phyloP scores from a whole-genome alignment of 2,888 invertebrate species.

The Nymphalis polychloros region DNA sequence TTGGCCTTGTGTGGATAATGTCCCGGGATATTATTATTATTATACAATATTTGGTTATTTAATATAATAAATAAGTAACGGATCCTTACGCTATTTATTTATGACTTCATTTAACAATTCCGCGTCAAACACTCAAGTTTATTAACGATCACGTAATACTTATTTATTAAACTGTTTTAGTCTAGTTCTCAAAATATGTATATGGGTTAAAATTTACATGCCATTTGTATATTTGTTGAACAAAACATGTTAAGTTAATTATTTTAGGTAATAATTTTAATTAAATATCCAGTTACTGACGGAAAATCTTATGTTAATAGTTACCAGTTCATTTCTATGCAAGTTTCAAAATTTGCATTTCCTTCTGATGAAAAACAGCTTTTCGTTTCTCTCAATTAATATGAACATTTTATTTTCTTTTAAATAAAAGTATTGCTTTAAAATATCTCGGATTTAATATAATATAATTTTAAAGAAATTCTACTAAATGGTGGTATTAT shows the following conservation, averaged over 20 bases:
- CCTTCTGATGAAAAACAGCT: background rate
- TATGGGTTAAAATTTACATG: background rate
- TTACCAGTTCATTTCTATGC: slow-evolving; percentile 7
- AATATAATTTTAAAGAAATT: too few relatives aligned
- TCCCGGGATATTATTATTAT: too few relatives aligned
- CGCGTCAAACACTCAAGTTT: too few relatives aligned
- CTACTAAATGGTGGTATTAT: too few relatives aligned
- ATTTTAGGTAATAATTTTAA: background rate
- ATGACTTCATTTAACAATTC: too few relatives aligned
- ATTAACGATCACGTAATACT: too few relatives aligned
- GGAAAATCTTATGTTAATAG: slow-evolving; percentile 4
- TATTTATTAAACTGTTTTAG: background rate
- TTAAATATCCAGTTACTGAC: background rate
- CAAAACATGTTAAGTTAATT: background rate
- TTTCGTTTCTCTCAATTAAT: background rate
- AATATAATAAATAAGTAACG: too few relatives aligned
- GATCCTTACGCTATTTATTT: too few relatives aligned
- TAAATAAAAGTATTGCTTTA: background rate
- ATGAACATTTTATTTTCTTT: background rate
- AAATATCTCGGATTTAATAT: background rate
- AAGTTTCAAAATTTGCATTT: slow-evolving; percentile 10
- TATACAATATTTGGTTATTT: too few relatives aligned
- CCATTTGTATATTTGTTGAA: background rate
- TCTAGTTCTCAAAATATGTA: background rate
- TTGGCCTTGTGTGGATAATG: too few relatives aligned